A percentile compares a stretch with the other conserved stretches of the same genome.
Conservation (phyloP, 2,888 invertebrate species). For the Xestoiulus laeticollis region DNA sequence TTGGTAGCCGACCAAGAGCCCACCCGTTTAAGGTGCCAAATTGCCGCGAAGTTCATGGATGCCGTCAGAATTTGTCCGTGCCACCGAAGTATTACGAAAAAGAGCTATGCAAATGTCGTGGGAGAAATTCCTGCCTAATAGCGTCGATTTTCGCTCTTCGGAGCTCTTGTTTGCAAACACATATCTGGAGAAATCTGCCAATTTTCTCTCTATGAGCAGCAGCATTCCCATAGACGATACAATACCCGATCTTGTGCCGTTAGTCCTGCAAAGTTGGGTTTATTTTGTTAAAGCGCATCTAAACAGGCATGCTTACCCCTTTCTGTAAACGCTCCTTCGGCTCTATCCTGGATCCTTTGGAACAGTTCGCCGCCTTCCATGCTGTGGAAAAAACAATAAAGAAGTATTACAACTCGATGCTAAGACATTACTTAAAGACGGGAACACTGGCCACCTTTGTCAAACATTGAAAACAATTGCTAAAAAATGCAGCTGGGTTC, state of each 20-base stretch:
- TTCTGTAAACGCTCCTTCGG: constrained; percentile 96
- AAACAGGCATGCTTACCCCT: constrained; percentile 69
- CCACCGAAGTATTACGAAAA: not conserved
- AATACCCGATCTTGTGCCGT: not conserved
- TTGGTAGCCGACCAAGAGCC: not conserved
- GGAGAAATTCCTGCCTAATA: not conserved
- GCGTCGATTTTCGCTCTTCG: not conserved
- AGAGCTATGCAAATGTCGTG: not conserved
- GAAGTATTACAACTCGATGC: not conserved
- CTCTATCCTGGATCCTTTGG: constrained; percentile 93
- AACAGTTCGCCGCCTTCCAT: constrained; percentile 99
- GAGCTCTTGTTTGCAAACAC: constrained; percentile 15
- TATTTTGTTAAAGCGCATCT: not conserved
- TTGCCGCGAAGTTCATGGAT: not conserved
- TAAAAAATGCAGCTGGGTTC: not conserved
- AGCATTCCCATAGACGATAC: not conserved
- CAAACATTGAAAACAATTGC: too few species aligned
- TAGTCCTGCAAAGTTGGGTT: not conserved
- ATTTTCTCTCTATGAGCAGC: not conserved
- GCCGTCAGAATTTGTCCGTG: not conserved
- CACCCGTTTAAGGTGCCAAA: not conserved
- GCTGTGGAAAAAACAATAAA: constrained; percentile 64
- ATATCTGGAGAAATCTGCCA: not conserved
- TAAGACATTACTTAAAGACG: not conserved
- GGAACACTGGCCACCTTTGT: not conserved